Base-by-base conservation (phyloP, 2,113 vertebrate species). In the Perccottus glenii region DNA sequence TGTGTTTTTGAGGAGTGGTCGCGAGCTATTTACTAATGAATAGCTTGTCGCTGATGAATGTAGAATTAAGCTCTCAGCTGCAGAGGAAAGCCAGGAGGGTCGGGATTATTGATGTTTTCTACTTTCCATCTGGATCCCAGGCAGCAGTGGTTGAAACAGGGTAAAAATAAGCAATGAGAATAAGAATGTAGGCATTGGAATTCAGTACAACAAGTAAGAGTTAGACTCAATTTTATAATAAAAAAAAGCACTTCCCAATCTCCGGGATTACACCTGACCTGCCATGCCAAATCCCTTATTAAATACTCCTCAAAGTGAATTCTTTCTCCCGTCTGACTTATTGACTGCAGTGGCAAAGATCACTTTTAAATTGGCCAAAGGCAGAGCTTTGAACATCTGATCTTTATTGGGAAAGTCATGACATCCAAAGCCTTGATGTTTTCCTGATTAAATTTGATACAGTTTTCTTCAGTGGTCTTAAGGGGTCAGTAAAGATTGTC, bases 211-310 rank as follows among this genome's bases (percentile, higher is more conserved):
- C 66, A 68, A n/a, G 52, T 77, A 62, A 48, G 72, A 58, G 76
- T 69, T 59, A 71, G 62, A 48, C 52, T 55, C 52, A 38, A 59
- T 85, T 69, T 76, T 66, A 62, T 61, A 70, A 42, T 91, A 86
- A 90, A n/a, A 68, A 67, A 75, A 90, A 89, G 85, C 86, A 81
- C 76, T 75, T 73, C 86, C 61, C 87, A 87, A 84, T 88, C 83
- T 88, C 66, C 65, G 75, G 88, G 87, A 87, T 90, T 86, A 81
- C 81, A 84, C 75, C 82, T 85, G 87, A 90, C 80, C 86, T 60
- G 67, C 61, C 67, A 80, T 27, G 27, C 77, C 72, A 88, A 85
- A 90, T 81, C 85, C 87, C 62, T 77, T 67, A 79, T 85, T 88
- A 82, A 82, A 88, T 78, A 84, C 85, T 65, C 81, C 75, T 81